Conservation (phyloP, 2,888 invertebrate species). For the Microplitis deprimator region DNA sequence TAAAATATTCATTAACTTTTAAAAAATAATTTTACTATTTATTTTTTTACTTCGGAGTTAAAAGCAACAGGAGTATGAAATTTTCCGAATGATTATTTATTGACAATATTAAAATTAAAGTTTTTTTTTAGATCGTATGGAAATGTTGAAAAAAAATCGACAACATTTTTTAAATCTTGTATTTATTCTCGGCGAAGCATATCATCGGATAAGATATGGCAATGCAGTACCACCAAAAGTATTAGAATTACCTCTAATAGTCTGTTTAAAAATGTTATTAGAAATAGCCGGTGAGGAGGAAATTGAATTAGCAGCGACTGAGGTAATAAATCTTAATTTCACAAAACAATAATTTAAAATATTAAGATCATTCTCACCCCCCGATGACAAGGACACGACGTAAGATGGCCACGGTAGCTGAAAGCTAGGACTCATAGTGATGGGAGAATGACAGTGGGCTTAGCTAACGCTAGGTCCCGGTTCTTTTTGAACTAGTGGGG, state of each 20-base stretch:
- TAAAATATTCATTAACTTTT: slow-evolving; percentile 15
- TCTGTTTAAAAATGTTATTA: slow-evolving; percentile 69
- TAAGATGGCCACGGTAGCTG: no score
- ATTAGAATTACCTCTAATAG: slow-evolving; percentile 63
- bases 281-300: slow-evolving; percentile 67
- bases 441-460: no score
- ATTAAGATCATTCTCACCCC: no score
- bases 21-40: no score
- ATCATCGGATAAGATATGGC: slow-evolving; percentile 61
- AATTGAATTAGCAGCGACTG: slow-evolving; percentile 68
- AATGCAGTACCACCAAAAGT: slow-evolving; percentile 55
- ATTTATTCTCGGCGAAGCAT: slow-evolving; percentile 68
- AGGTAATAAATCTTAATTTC: slow-evolving; percentile 59
- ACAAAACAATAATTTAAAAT: no score
- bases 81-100: background rate
- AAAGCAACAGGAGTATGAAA: no score
- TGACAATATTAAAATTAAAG: background rate
- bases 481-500: no score
- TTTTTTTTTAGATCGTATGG: slow-evolving; percentile 53
- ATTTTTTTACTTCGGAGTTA: no score
- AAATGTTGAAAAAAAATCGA: slow-evolving; percentile 49
- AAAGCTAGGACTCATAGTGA: no score
- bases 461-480: no score
- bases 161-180: slow-evolving; percentile 66
- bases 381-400: no score